A percentile compares a stretch with the other conserved stretches of the same genome.
Evolutionary conservation across 2,888 invertebrate genomes (phyloP).

Genomic region (Phoenoteleia sp.): DNA sequence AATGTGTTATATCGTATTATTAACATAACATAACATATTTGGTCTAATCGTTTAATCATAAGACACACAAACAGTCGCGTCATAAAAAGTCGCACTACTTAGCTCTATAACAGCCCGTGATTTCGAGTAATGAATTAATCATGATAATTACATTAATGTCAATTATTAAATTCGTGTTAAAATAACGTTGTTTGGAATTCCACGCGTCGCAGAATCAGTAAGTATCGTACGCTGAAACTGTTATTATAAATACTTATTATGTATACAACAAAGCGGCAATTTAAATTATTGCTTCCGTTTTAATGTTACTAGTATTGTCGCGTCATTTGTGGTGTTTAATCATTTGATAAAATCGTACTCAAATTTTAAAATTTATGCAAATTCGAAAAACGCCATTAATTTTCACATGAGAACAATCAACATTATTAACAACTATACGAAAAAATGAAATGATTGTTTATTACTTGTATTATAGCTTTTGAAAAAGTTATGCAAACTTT

Average conservation of each 20-base stretch:
- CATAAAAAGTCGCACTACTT: conserved; percentile 20
- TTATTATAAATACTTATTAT: conserved; percentile 9
- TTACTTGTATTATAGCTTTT: no score
- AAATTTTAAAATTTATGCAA: no score
- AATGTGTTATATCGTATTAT: neutral
- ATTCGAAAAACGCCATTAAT: no score
- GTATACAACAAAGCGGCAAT: neutral
- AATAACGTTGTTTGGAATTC: conserved; percentile 14
- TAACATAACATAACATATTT: conserved; percentile 18
- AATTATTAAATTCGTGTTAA: conserved; percentile 25
- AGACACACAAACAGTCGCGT: neutral
- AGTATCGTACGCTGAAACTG: neutral
- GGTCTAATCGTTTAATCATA: conserved; percentile 35
- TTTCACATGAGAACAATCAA: no score
- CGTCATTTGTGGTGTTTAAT: no score
- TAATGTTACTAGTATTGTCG: no score
- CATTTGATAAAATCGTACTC: no score
- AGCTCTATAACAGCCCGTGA: neutral
- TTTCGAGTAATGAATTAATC: conserved; percentile 12
- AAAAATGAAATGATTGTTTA: no score
- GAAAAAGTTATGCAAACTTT: no score
- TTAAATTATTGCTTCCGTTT: no score
- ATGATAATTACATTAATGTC: conserved; percentile 16
- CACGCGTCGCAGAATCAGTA: conserved; percentile 2
- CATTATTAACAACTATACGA: no score